Evolutionary conservation across 1,140 invertebrate genomes (phyloP).

Genomic region (Caenorhabditis inopinata): DNA sequence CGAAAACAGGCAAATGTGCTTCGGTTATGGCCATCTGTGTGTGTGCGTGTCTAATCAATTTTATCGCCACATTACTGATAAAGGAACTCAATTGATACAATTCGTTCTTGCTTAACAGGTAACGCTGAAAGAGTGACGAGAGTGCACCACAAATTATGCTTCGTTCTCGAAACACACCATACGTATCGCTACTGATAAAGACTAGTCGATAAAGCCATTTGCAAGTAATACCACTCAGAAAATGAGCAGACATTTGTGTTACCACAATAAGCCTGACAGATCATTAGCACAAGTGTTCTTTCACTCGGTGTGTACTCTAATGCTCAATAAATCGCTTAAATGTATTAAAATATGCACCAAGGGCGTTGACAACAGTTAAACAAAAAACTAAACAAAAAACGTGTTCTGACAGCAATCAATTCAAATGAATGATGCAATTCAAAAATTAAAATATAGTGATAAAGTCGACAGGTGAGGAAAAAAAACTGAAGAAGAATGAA

Average conservation of each 20-base stretch:
- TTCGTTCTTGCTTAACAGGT: conserved; percentile 10
- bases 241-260: conserved; percentile 16
- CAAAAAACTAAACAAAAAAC: too few relatives aligned
- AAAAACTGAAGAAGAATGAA: not conserved
- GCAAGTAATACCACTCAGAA: conserved; percentile 19
- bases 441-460: conserved; percentile 1
- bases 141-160: not conserved
- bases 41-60: conserved; percentile 30
- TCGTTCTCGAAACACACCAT: conserved; percentile 28
- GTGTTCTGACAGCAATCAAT: too few relatives aligned
- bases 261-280: not conserved
- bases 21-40: conserved; percentile 24
- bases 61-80: not conserved
- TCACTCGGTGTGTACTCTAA: too few relatives aligned
- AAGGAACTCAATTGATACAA: conserved; percentile 20
- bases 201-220: not conserved
- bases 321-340: too few relatives aligned
- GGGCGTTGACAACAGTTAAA: too few relatives aligned
- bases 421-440: conserved; percentile 19
- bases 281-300: not conserved
- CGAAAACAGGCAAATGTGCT: not conserved
- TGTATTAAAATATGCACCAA: too few relatives aligned
- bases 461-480: not conserved
- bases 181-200: not conserved
- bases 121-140: not conserved